Evolutionary conservation across 2,888 invertebrate species (phyloP), one percentile per base, ranked within the genome.

Genomic region (Lucinisca nassula): DNA sequence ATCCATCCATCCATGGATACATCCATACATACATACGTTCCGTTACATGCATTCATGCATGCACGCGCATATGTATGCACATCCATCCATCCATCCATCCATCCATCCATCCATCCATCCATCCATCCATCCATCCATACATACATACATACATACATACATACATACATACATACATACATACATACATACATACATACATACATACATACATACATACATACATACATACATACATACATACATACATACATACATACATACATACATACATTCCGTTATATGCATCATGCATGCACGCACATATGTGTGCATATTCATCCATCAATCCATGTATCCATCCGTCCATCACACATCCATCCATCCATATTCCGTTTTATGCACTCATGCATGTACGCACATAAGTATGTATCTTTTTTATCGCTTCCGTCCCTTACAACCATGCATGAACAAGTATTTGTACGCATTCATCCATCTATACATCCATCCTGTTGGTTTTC

Each of bases 211-310:
- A 67, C 67, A 67, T 12, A 67, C 37, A 67, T 8, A 35, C 67
- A 67, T 35, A 67, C 37, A 67, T 67, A 67, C 67, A 67, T 67
- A 67, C 37, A 67, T 35, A 67, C 37, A 35, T 67, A 67, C 67
- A 67, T 67, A 35, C 37, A 67, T 35, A 67, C 67, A 67, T 35
- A 67, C 37, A 67, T 67, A 67, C 67, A 35, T 35, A 67, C 67
- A 67, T 67, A 67, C 37, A 67, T 35, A 67, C 67, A 67, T 35
- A 30, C 67, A 67, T n/a, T n/a, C n/a, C n/a, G n/a, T n/a, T n/a
- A n/a, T n/a, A n/a, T n/a, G n/a, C n/a, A n/a, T n/a, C n/a, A n/a
- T n/a, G n/a, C n/a, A n/a, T n/a, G n/a, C n/a, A n/a, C n/a, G n/a
- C n/a, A n/a, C n/a, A n/a, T n/a, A n/a, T n/a, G n/a, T n/a, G n/a